Evolutionary conservation across 2,888 invertebrate genomes (phyloP).

Genomic region (Trilocha varians): DNA sequence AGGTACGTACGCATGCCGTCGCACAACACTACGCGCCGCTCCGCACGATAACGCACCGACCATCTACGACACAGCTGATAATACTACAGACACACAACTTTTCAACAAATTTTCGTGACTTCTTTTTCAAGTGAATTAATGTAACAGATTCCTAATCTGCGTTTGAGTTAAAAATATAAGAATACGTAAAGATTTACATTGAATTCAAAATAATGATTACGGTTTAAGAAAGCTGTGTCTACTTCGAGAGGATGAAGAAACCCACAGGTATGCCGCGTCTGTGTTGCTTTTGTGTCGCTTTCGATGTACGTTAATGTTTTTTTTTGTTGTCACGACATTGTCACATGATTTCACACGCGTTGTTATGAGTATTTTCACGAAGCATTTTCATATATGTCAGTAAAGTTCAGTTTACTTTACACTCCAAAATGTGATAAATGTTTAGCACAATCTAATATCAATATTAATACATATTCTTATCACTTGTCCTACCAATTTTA

Average conservation of each 20-base stretch:
- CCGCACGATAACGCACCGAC: constrained; percentile 2
- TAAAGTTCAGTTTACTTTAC: too few species aligned
- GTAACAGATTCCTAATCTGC: background rate
- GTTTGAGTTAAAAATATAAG: background rate
- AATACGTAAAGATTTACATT: background rate
- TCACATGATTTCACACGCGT: background rate
- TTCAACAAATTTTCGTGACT: constrained; percentile 18
- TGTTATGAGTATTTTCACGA: too few species aligned
- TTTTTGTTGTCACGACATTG: background rate
- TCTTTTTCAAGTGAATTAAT: background rate
- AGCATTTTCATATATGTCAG: too few species aligned
- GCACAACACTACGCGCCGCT: constrained; percentile 3
- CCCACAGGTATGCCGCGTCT: background rate
- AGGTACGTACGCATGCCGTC: constrained; percentile 59
- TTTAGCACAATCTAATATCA: too few species aligned
- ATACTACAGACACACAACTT: constrained; percentile 21
- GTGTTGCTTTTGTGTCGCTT: background rate
- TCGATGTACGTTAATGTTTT: background rate
- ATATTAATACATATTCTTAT: too few species aligned
- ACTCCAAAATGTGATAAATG: too few species aligned
- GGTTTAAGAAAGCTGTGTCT: background rate
- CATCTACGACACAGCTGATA: constrained; percentile 20
- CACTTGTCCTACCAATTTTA: too few species aligned
- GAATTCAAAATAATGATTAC: background rate
- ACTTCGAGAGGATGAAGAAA: background rate